phyloP scores from a whole-genome alignment of 2,888 invertebrate genomes.

The Synergus japonicus region DNA sequence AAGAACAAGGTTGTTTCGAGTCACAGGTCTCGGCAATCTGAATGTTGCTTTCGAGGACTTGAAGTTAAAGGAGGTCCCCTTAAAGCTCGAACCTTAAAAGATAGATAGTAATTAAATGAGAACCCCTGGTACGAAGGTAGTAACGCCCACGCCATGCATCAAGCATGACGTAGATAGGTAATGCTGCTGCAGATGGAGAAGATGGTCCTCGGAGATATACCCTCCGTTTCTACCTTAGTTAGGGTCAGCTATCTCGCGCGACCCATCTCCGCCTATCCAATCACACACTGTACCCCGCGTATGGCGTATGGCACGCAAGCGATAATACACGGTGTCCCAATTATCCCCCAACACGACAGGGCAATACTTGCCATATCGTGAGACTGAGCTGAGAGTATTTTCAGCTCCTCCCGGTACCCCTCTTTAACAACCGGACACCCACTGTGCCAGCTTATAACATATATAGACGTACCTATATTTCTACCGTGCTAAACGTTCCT shows the following conservation, averaged over 20 bases:
- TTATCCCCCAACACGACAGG: constrained; percentile 69
- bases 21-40: neutral
- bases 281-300: constrained; percentile 74
- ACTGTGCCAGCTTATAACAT: neutral
- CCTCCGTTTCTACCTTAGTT: constrained; percentile 71
- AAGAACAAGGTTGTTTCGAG: neutral
- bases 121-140: constrained; percentile 74
- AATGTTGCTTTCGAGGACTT: neutral
- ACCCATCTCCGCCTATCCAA: constrained; percentile 78
- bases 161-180: constrained; percentile 75
- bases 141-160: constrained; percentile 77
- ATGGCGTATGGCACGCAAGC: constrained; percentile 75
- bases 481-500: too few species aligned
- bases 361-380: constrained; percentile 46
- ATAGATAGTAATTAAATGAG: constrained; percentile 73
- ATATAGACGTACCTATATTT: neutral
- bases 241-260: constrained; percentile 77
- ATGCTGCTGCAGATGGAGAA: constrained; percentile 75
- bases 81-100: neutral
- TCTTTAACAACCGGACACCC: constrained; percentile 37
- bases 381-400: constrained; percentile 47
- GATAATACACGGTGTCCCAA: constrained; percentile 77
- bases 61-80: neutral
- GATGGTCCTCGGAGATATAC: constrained; percentile 75
- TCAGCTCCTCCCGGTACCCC: constrained; percentile 43